Conservation (phyloP, 2,888 invertebrate genomes). For the Brassicogethes aeneus region DNA sequence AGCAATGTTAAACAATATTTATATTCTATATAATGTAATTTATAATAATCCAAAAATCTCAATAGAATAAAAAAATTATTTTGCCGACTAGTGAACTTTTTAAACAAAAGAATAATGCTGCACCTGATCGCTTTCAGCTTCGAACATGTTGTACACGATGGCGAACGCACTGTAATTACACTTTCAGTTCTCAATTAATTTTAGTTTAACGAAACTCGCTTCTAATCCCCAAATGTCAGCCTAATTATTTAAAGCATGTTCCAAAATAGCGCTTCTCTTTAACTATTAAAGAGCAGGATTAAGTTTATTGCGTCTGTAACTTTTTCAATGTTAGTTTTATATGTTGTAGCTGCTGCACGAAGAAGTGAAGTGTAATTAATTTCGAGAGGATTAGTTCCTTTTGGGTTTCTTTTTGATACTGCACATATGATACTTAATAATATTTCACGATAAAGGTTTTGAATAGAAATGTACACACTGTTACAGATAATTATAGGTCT, state of each 20-base stretch:
- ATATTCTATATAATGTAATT: no score
- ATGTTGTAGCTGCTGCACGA: neutral
- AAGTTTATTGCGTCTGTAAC: slow-evolving; percentile 24
- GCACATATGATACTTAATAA: no score
- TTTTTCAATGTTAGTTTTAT: slow-evolving; percentile 5
- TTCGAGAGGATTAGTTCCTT: neutral
- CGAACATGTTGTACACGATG: neutral
- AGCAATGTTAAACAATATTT: no score
- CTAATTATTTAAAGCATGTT: slow-evolving; percentile 28
- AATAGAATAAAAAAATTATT: no score
- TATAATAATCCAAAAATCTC: no score
- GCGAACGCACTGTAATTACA: slow-evolving; percentile 7
- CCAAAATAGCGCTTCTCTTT: slow-evolving; percentile 25
- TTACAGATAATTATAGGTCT: no score
- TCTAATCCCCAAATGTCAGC: slow-evolving; percentile 27
- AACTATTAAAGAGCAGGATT: slow-evolving; percentile 19
- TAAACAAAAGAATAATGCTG: no score
- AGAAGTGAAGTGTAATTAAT: neutral
- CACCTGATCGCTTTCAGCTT: neutral
- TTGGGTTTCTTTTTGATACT: neutral
- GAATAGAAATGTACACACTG: no score
- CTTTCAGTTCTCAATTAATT: slow-evolving; percentile 26
- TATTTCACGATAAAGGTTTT: no score
- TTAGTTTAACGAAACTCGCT: slow-evolving; percentile 23
- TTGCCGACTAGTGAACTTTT: no score